Evolutionary conservation across 2,113 vertebrate species (phyloP), one percentile per base, ranked within the genome.

Genomic region (Upupa epops): DNA sequence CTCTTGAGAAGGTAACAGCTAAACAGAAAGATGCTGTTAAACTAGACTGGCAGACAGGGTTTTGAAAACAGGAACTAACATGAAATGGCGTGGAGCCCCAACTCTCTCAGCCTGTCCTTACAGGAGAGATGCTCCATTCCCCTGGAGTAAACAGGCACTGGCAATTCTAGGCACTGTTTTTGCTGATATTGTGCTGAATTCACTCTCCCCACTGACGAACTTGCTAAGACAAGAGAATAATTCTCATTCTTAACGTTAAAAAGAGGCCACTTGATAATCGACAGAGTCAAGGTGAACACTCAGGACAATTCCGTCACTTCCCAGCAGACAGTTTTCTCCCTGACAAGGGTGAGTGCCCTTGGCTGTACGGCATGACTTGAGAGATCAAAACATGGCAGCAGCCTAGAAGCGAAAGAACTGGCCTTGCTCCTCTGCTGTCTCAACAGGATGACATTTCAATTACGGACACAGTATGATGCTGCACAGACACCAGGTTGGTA

Each of bases 401-500:
- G 64, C 61, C 40, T 9, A 55, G 45, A 26, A 4, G 2, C 36
- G 59, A 84, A 88, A 75, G 49, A 48, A 37, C 48, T 54, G 32
- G 9, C 45, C 68, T 90, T 71, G 66, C 45, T 90, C 66, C 65
- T 82, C 28, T 17, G 6, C 36, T 25, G 31, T 37, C 78, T 68
- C 51, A 80, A 71, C 56, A 45, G 37, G 64, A 89, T 90, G 73
- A 90, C 83, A 88, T 82, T 78, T 96, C 92, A 93, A 81, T 94
- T 94, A 76, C 72, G 72, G 65, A 66, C 91, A 69, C 71, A 79
- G 59, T 72, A 69, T 10, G 68, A 91, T 56, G 52, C 77, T 72
- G 55, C 10, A 78, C 93, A 94, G 89, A 86, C 88, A 91, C 95
- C 80, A 93, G 70, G 90, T 89, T 87, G 80, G 73, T 72, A 95